A percentile compares a stretch with the other conserved stretches of the same genome.
These are phyloP conservation scores for Epinephelus fuscoguttatus DNA, from an alignment of 2,113 vertebrate genomes.

Conservation along the genomic window DNA sequence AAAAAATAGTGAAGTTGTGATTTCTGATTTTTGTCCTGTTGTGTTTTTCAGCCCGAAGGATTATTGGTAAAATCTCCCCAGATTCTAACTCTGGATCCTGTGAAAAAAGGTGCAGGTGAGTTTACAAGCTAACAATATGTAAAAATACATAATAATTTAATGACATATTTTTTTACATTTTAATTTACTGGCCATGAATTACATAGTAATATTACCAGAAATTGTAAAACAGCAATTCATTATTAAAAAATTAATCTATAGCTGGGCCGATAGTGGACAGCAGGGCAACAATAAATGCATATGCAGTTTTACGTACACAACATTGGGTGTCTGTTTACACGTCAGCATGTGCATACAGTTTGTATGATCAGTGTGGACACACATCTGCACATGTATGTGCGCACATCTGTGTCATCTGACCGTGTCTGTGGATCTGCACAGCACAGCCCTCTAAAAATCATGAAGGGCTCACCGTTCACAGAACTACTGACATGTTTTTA, in stretches of 20 bases:
- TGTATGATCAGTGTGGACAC: too few relatives aligned
- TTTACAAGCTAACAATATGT: neutral
- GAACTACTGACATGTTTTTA: too few relatives aligned
- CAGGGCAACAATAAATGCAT: neutral
- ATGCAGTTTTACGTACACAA: neutral
- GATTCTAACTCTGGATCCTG: constrained; percentile 80
- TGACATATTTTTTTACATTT: neutral
- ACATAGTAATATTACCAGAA: neutral
- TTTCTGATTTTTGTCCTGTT: neutral
- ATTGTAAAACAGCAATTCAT: too few relatives aligned
- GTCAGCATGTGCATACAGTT: too few relatives aligned
- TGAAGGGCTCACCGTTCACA: too few relatives aligned
- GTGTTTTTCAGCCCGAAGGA: constrained; percentile 85
- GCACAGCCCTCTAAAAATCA: too few relatives aligned
- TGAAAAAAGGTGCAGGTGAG: constrained; percentile 80
- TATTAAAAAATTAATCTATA: too few relatives aligned
- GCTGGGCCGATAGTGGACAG: neutral
- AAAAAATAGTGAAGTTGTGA: neutral
- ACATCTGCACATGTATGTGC: too few relatives aligned
- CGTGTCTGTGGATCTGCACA: too few relatives aligned
- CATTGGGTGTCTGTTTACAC: neutral
- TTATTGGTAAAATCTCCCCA: constrained; percentile 74
- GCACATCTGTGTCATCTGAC: too few relatives aligned
- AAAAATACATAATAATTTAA: neutral
- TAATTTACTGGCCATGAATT: neutral